Base-by-base conservation (phyloP, 2,888 invertebrate genomes). In the Melipona beecheii region DNA sequence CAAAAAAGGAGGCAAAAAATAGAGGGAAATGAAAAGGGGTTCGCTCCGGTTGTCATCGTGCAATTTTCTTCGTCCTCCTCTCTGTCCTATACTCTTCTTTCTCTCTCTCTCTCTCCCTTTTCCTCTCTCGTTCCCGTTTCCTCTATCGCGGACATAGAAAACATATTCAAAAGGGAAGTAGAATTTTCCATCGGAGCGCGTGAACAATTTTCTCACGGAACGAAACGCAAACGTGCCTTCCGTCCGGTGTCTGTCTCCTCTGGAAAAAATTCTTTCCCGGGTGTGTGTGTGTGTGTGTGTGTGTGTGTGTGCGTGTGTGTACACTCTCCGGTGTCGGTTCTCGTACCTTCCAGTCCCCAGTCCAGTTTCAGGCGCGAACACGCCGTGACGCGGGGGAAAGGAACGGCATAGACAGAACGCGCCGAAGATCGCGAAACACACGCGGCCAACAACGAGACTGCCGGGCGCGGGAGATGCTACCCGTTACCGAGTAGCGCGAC, bases 281-380 rank as follows among this genome's bases (percentile, higher is more conserved):
- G 15, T 43, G 75, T 65, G 52, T 21, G 31, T 21, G 31, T 3
- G 15, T 43, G 75, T 65, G 52, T 21, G 31, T 3, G 15, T 43
- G 75, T 65, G 52, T 21, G 31, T 3, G 15, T 43, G 75, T 65
- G 52, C 17, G 31, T 4, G 43, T 43, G 1, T 43, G 43, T 43
- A 43, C 43, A 43, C 43, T 43, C 43, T 43, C 43, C 43, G 43
- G 43, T 43, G 43, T 43, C 11, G 11, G 73, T 19, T 62, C 62
- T 75, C 78, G 75, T 86, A 84, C 84, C 84, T 81, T 85, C 80
- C 77, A 74, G 68, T 84, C 76, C 68, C 69, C 58, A 31, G 77
- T 78, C 60, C 80, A 27, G 70, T 76, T 64, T 81, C 78, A 31
- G 75, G 81, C 78, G 84, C 81, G 69, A 86, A 78, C 74, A 73